Evolutionary conservation across 2,797 vertebrate genomes (phyloP).

Genomic region (Lagothrix lagotricha): DNA sequence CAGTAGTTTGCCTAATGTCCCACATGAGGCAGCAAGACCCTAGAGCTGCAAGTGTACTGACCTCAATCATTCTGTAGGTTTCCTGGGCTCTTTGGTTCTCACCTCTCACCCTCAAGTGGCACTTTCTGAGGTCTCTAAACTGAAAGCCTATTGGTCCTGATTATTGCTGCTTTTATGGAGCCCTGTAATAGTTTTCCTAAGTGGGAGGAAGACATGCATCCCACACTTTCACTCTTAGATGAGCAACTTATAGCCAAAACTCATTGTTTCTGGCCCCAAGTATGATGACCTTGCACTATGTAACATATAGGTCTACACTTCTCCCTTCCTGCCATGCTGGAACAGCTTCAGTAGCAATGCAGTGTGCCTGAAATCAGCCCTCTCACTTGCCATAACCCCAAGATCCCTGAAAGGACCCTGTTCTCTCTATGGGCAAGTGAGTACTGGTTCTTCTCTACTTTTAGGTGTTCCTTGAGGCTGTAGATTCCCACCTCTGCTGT

Average conservation of each 20-base stretch:
- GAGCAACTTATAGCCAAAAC: not conserved
- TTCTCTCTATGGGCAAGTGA: not conserved
- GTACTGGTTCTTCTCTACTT: not conserved
- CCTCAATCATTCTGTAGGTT: rapidly evolving
- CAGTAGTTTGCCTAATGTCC: not conserved
- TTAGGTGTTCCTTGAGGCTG: not conserved
- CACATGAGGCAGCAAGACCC: not conserved
- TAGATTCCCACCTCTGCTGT: not conserved
- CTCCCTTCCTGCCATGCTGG: not conserved
- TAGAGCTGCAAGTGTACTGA: not conserved
- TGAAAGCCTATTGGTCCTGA: not conserved
- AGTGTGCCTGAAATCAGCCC: not conserved
- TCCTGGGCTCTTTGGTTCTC: not conserved
- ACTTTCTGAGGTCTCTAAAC: not conserved
- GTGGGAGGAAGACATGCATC: not conserved
- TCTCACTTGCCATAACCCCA: not conserved
- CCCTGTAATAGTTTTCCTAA: not conserved
- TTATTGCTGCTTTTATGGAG: not conserved
- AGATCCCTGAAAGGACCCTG: not conserved
- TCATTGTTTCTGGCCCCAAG: not conserved
- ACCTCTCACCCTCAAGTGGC: not conserved
- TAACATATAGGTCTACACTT: not conserved
- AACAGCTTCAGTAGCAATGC: not conserved
- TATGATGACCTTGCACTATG: not conserved
- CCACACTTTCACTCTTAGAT: not conserved